Conservation (phyloP, 2,888 invertebrate species). For the Lasioglossum malachurum region DNA sequence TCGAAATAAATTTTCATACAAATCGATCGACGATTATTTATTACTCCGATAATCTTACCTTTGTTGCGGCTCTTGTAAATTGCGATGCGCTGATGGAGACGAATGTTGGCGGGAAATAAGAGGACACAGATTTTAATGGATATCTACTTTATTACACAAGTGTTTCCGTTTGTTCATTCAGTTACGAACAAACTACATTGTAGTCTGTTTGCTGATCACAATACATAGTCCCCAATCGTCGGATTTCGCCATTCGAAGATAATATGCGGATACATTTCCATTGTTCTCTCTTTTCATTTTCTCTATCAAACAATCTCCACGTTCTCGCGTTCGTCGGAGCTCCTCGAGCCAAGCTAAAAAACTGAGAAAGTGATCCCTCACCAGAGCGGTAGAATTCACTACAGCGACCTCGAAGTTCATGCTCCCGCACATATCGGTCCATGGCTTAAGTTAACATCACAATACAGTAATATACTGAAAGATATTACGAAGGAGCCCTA, state of each 20-base stretch:
- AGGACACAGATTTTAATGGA: slow-evolving; percentile 75
- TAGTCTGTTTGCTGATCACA: slow-evolving; percentile 84
- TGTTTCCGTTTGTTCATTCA: slow-evolving; percentile 83
- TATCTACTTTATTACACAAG: slow-evolving; percentile 85
- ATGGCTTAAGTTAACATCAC: slow-evolving; percentile 85
- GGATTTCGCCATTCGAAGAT: slow-evolving; percentile 77
- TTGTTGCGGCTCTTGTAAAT: background rate
- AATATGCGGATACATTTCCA: slow-evolving; percentile 76
- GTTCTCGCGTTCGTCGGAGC: slow-evolving; percentile 63
- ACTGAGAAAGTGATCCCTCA: slow-evolving; percentile 80
- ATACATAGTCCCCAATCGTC: slow-evolving; percentile 80
- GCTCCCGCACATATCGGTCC: slow-evolving; percentile 78
- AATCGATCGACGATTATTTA: background rate
- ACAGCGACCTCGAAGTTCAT: slow-evolving; percentile 83
- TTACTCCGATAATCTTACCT: background rate
- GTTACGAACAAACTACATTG: slow-evolving; percentile 84
- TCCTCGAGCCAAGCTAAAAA: slow-evolving; percentile 78
- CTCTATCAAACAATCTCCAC: slow-evolving; percentile 69
- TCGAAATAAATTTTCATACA: slow-evolving; percentile 35
- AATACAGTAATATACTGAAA: slow-evolving; percentile 83
- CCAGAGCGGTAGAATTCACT: slow-evolving; percentile 78
- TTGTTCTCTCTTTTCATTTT: slow-evolving; percentile 10
- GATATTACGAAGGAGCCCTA: slow-evolving; percentile 65
- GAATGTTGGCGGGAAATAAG: slow-evolving; percentile 8
- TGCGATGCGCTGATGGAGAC: background rate